phyloP scores from a whole-genome alignment of 2,797 vertebrate species.

The Orientallactaga sibirica region DNA sequence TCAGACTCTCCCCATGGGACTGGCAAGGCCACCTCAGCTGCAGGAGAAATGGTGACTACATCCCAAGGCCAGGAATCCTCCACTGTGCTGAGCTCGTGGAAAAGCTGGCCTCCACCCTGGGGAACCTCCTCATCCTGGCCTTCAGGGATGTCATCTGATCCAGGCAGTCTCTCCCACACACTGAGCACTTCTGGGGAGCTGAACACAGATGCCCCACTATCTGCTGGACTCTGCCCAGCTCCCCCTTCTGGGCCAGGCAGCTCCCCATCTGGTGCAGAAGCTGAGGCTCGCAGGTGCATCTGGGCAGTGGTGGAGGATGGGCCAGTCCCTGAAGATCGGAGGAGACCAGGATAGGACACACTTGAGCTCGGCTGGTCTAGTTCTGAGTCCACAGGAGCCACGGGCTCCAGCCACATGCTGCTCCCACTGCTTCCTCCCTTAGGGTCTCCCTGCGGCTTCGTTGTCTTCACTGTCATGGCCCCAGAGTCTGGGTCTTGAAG shows the following conservation, averaged over 20 bases:
- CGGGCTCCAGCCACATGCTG: slow-evolving; percentile 60
- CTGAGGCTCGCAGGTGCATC: background rate
- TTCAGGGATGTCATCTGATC: fast-evolving
- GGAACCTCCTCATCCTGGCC: background rate
- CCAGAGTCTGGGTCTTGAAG: slow-evolving; percentile 42
- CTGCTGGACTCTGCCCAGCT: slow-evolving; percentile 65
- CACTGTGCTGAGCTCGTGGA: background rate
- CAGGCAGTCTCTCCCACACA: background rate
- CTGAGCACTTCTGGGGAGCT: slow-evolving; percentile 80
- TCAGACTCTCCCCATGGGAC: background rate
- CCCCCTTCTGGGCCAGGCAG: slow-evolving; percentile 14
- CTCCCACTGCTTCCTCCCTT: slow-evolving; percentile 45
- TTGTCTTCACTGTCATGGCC: slow-evolving; percentile 55
- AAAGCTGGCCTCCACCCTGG: slow-evolving; percentile 18
- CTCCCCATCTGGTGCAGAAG: slow-evolving; percentile 55
- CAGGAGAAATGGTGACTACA: slow-evolving; percentile 76
- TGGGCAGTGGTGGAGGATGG: background rate
- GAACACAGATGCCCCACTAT: slow-evolving; percentile 64
- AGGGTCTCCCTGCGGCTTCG: slow-evolving; percentile 50
- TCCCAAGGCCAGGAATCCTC: slow-evolving; percentile 79
- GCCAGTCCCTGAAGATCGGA: background rate
- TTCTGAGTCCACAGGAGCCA: slow-evolving; percentile 70
- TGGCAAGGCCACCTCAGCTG: slow-evolving; percentile 52
- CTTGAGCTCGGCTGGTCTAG: slow-evolving; percentile 34
- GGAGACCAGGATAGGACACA: background rate